phyloP scores from a whole-genome alignment of 2,113 vertebrate species.

The Proteles cristata region DNA sequence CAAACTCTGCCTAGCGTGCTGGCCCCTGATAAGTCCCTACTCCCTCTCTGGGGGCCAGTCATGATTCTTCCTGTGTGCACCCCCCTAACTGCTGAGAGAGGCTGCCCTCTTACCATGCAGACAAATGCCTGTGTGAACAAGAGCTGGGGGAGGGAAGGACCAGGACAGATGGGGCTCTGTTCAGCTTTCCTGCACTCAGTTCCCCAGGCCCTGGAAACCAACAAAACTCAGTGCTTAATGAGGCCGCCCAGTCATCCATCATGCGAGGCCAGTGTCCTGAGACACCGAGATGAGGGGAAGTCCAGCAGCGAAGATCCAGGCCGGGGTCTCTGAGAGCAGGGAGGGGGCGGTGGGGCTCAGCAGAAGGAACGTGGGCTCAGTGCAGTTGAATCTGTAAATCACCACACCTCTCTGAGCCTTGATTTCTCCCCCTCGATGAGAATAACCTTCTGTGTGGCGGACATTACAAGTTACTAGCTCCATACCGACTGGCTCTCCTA shows the following conservation, averaged over 20 bases:
- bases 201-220: conserved; percentile 81
- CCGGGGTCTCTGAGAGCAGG: neutral
- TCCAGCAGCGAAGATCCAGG: neutral
- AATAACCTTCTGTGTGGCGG: neutral
- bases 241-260: conserved; percentile 81
- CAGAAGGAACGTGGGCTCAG: neutral
- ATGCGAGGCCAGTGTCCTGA: conserved; percentile 65
- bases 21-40: neutral
- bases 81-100: conserved; percentile 84
- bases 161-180: conserved; percentile 84
- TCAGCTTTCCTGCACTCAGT: conserved; percentile 80
- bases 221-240: conserved; percentile 83
- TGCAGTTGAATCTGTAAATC: neutral
- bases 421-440: neutral
- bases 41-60: neutral
- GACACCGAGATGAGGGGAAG: conserved; percentile 41
- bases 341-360: neutral
- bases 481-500: neutral
- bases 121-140: conserved; percentile 84
- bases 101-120: conserved; percentile 83
- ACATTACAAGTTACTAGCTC: neutral
- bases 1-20: neutral
- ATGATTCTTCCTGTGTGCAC: neutral
- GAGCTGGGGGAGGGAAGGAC: conserved; percentile 11
- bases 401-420: neutral